Evolutionary conservation across 2,113 vertebrate genomes (phyloP).

Genomic region (Eretmochelys imbricata): DNA sequence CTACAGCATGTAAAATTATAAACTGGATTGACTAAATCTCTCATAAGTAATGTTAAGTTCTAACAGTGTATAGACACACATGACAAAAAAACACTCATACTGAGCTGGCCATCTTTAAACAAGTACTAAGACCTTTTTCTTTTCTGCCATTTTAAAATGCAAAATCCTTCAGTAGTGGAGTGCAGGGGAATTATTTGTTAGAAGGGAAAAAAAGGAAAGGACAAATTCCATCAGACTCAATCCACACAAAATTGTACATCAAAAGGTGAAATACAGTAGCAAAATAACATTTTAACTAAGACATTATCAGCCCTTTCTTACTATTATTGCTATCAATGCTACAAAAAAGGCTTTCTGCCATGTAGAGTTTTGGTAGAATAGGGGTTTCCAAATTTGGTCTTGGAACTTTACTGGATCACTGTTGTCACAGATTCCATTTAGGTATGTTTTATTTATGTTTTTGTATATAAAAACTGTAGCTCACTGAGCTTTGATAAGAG

Average conservation of each 20-base stretch:
- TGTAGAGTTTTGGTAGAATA: background rate
- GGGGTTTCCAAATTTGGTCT: background rate
- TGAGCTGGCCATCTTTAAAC: background rate
- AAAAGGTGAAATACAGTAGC: background rate
- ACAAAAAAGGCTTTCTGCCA: background rate
- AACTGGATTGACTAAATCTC: background rate
- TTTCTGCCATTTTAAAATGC: background rate
- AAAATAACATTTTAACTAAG: background rate
- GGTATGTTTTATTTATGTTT: background rate
- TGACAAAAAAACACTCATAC: no score
- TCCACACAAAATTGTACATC: background rate
- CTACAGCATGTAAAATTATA: background rate
- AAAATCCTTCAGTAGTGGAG: background rate
- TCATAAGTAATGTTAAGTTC: background rate
- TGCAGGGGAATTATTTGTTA: background rate
- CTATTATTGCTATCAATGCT: background rate
- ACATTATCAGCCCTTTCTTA: background rate
- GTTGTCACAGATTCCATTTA: rapidly evolving
- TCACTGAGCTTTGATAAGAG: background rate
- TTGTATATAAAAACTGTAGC: rapidly evolving
- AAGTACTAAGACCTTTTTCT: background rate
- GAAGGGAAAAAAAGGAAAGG: background rate
- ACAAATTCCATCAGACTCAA: background rate
- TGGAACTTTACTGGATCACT: background rate
- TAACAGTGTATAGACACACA: background rate